Conservation (phyloP, 2,797 vertebrate genomes). For the Tokudaia tokunoshimensis region DNA sequence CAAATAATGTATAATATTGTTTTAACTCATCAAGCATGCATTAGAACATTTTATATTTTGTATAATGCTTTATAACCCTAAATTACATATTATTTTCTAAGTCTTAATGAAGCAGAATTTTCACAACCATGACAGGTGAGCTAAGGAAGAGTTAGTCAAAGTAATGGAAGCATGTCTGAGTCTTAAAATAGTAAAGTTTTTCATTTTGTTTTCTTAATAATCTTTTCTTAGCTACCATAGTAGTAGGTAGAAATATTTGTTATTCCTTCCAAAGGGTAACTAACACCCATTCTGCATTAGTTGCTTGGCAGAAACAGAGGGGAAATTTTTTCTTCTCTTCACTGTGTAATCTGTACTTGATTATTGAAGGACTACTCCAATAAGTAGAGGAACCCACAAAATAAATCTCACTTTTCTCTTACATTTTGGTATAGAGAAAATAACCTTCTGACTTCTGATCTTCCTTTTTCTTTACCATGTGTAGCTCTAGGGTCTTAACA, state of each 20-base stretch:
- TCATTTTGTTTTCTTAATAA: background rate
- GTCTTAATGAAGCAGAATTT: background rate
- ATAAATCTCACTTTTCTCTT: background rate
- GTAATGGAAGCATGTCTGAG: background rate
- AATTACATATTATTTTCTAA: background rate
- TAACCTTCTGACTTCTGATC: background rate
- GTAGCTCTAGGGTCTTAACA: background rate
- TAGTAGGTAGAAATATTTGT: background rate
- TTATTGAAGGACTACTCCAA: background rate
- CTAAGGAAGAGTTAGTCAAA: background rate
- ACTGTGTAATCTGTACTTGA: background rate
- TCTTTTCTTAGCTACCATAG: background rate
- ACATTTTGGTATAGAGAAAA: background rate
- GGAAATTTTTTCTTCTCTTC: background rate
- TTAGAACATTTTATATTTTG: background rate
- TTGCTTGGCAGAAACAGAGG: background rate
- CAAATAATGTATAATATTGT: background rate
- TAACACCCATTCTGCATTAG: background rate
- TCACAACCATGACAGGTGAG: background rate
- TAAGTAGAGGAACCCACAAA: background rate
- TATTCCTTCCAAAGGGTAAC: background rate
- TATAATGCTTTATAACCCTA: background rate
- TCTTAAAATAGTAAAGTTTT: background rate
- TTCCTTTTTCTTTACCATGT: background rate
- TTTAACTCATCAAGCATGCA: background rate